Percentiles rank a stretch among this genome's conserved stretches.
Evolutionary conservation across 2,113 vertebrate genomes (phyloP).

Genomic region (Psilopogon haemacephalus): DNA sequence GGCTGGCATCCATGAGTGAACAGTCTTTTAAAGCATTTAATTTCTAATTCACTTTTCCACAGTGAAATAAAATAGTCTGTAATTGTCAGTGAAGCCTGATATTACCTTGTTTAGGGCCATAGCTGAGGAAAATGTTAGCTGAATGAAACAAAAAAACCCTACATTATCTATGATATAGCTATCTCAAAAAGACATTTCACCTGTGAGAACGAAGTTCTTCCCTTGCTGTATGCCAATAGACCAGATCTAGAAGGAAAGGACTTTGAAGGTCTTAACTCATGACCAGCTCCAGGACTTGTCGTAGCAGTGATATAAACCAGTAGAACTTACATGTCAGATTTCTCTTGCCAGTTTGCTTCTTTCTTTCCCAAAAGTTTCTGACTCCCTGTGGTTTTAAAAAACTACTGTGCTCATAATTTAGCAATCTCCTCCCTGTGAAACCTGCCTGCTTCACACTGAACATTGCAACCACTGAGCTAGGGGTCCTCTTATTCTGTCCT

Average conservation of each 20-base stretch:
- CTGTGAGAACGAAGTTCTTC: neutral
- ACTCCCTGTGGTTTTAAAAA: neutral
- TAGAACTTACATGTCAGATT: neutral
- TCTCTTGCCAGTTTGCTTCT: neutral
- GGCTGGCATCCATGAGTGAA: neutral
- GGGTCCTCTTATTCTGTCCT: neutral
- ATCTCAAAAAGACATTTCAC: neutral
- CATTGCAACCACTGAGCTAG: neutral
- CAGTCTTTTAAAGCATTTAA: neutral
- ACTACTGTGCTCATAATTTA: fast-evolving
- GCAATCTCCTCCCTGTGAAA: neutral
- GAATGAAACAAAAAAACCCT: neutral
- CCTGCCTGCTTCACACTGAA: neutral
- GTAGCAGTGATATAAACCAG: neutral
- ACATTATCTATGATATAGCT: no score
- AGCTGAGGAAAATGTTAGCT: neutral
- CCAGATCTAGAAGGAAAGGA: neutral
- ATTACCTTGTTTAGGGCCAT: neutral
- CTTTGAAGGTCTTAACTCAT: neutral
- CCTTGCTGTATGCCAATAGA: neutral
- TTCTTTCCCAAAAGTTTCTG: neutral
- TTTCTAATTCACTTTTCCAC: neutral
- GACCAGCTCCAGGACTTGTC: neutral
- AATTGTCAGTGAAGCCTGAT: neutral
- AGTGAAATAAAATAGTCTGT: neutral